These are phyloP conservation scores for Agrochola lota DNA, from an alignment of 2,888 invertebrate genomes.

Conservation along the genomic window DNA sequence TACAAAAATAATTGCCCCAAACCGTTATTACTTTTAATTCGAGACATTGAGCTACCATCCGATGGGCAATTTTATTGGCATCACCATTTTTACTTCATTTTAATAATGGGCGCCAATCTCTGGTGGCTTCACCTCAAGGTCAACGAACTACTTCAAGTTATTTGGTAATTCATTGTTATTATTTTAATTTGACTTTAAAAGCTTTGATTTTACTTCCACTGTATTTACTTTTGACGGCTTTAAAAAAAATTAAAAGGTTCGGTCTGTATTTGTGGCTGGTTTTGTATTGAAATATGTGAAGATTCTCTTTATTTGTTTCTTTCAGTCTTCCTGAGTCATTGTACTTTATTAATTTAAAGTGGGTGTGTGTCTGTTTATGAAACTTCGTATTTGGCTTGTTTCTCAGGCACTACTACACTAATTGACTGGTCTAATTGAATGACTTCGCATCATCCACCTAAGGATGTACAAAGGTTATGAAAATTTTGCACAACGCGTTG, in stretches of 20 bases:
- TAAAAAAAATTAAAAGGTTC: conserved; percentile 16
- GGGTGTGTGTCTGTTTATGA: conserved; percentile 28
- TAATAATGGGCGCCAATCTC: conserved; percentile 71
- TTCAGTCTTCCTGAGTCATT: conserved; percentile 31
- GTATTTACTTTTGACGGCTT: conserved; percentile 44
- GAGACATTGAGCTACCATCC: conserved; percentile 64
- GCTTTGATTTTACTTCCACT: conserved; percentile 27
- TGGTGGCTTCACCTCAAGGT: conserved; percentile 63
- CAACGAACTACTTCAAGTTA: conserved; percentile 58
- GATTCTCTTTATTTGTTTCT: background rate
- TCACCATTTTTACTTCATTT: conserved; percentile 63
- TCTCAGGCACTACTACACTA: conserved; percentile 16
- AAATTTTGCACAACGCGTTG: background rate
- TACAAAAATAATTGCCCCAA: conserved; percentile 42
- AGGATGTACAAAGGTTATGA: background rate
- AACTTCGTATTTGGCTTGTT: background rate
- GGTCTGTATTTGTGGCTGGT: background rate
- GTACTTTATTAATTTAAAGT: conserved; percentile 21
- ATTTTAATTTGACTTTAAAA: conserved; percentile 62
- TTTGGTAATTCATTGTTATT: conserved; percentile 50
- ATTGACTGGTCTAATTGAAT: conserved; percentile 49
- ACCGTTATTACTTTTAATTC: conserved; percentile 64
- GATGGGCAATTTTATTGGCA: conserved; percentile 71
- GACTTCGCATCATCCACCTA: conserved; percentile 21
- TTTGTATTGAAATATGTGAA: conserved; percentile 7